Conservation (phyloP, 2,888 invertebrate genomes). For the Apocheima hispidaria region DNA sequence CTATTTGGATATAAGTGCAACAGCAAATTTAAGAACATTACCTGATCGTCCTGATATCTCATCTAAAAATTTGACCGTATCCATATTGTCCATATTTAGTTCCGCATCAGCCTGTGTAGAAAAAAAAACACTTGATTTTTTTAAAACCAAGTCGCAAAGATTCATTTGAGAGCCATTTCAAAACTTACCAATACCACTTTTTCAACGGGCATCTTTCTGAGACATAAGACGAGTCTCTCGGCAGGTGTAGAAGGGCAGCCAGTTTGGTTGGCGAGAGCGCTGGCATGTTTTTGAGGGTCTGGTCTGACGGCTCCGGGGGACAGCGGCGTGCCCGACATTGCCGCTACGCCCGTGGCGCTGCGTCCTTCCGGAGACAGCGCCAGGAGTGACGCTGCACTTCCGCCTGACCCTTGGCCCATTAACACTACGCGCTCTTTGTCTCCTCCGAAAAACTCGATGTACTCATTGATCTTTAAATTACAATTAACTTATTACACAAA, state of each 20-base stretch:
- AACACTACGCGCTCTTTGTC: slow-evolving; percentile 90
- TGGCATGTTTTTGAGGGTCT: slow-evolving; percentile 87
- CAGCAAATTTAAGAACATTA: slow-evolving; percentile 46
- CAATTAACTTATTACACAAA: background rate
- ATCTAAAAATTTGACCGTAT: slow-evolving; percentile 87
- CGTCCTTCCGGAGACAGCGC: slow-evolving; percentile 88
- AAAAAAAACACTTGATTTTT: slow-evolving; percentile 20
- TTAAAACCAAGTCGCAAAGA: background rate
- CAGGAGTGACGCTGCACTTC: slow-evolving; percentile 90
- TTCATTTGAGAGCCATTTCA: background rate
- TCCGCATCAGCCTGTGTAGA: slow-evolving; percentile 85
- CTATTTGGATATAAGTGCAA: background rate
- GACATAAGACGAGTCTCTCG: slow-evolving; percentile 88
- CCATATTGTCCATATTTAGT: slow-evolving; percentile 81
- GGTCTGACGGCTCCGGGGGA: slow-evolving; percentile 90
- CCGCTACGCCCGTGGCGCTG: slow-evolving; percentile 88
- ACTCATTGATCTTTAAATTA: slow-evolving; percentile 81
- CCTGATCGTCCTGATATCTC: slow-evolving; percentile 86
- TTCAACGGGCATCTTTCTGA: slow-evolving; percentile 84
- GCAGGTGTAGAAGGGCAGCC: slow-evolving; percentile 87
- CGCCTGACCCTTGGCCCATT: slow-evolving; percentile 93
- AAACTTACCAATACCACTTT: slow-evolving; percentile 69
- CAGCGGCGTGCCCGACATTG: slow-evolving; percentile 91
- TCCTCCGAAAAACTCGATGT: slow-evolving; percentile 92
- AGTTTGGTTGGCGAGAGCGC: slow-evolving; percentile 87